phyloP scores from a whole-genome alignment of 2,113 vertebrate genomes.

The Crotalus viridis region DNA sequence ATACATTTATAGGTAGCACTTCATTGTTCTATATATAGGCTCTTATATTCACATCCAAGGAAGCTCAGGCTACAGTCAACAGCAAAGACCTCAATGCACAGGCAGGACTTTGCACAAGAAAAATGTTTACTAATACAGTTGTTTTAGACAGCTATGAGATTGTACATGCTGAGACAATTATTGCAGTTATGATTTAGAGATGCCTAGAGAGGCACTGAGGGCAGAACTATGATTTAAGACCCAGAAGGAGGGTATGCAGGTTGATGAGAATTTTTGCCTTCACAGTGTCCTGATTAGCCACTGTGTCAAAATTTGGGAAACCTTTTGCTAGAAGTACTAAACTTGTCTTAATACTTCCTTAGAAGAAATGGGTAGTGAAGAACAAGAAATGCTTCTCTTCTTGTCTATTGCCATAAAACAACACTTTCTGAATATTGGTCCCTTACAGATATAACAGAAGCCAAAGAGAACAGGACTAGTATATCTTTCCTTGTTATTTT shows the following conservation, averaged over 20 bases:
- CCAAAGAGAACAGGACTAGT: not conserved
- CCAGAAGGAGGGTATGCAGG: not conserved
- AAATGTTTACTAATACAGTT: not conserved
- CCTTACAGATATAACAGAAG: not conserved
- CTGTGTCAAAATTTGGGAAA: not conserved
- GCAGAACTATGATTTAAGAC: not conserved
- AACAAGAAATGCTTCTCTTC: not conserved
- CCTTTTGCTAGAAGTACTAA: not conserved
- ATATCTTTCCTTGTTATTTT: not conserved
- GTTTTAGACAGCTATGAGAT: not conserved
- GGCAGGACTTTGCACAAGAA: not conserved
- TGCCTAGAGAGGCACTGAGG: not conserved
- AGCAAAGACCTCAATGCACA: not conserved
- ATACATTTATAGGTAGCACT: not conserved
- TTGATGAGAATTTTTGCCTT: not conserved
- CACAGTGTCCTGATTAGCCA: not conserved
- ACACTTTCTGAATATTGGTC: not conserved
- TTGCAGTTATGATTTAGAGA: not conserved
- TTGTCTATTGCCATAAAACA: not conserved
- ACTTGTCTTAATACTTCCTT: not conserved
- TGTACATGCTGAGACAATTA: not conserved
- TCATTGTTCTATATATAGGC: not conserved
- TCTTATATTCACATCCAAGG: not conserved
- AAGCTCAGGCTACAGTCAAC: not conserved
- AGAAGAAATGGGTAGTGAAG: not conserved